Evolutionary conservation across 2,888 invertebrate genomes (phyloP), one percentile per base, ranked within the genome.

Genomic region (Geophilus truncorum): DNA sequence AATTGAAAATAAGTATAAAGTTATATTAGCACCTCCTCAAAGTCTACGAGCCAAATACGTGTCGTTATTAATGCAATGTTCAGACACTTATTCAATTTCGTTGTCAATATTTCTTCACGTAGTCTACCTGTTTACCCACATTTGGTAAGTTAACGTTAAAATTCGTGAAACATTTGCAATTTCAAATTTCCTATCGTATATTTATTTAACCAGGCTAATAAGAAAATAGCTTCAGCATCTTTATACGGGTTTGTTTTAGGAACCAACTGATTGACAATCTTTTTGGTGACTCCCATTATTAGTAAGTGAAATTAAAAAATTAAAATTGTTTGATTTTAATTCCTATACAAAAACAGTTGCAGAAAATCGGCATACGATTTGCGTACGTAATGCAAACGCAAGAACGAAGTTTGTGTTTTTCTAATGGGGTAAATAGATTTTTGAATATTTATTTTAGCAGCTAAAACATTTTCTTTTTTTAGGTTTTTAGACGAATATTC

Each of bases 171-270:
- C 15, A 4, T 4, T 6, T 1, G 23, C n/a, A n/a, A n/a, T n/a
- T n/a, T n/a, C n/a, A n/a, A n/a, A n/a, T n/a, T n/a, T n/a, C n/a
- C n/a, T n/a, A n/a, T n/a, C n/a, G n/a, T n/a, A n/a, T n/a, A n/a
- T n/a, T n/a, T n/a, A n/a, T 57, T 51, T 23, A 9, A 10, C 7
- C 79, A 85, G 85, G 85, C 85, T 12, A 84, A 85, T 79, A 51
- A 77, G 40, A 85, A 85, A 81, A 85, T 84, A 18, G 84, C 83
- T 4, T 81, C 84, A 1, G 82, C 84, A 7, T 82, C 84, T 15
- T 82, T 84, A 18, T 85, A 85, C 81, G 85, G 85, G 6, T 82
- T 84, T 45, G 84, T 85, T 32, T 84, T 85, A 57, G 85, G 85
- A 36, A 83, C 84, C 30, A 85, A 85, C 80, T 85, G 85, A 62